Base-by-base conservation (phyloP, 2,888 invertebrate species). In the Caenorhabditis angaria region DNA sequence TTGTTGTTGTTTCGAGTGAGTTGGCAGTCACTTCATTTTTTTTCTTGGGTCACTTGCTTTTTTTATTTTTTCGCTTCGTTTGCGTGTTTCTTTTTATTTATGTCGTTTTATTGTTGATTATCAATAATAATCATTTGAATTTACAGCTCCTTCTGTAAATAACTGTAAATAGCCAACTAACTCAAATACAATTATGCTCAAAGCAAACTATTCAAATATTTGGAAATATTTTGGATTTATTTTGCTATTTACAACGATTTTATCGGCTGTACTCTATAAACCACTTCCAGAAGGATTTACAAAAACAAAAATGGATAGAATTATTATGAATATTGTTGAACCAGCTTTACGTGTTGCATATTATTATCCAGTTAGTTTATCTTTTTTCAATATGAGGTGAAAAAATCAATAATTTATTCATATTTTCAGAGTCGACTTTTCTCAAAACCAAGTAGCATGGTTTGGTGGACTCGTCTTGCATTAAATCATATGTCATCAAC, bases 251-350 rank as follows among this genome's bases (percentile, higher is more conserved):
- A 32, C 32, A 32, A 10, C 32, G 10, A 32, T 32, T 32, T 35
- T 58, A 0, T 3, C 69, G 24, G 1, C 65, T 22, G 29, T 62
- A 10, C 27, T 81, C 22, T 71, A 82, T 67, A 63, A 70, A 41
- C 82, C 82, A 3, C 64, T 82, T 50, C 82, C 82, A 1, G 63
- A 73, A 24, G 74, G 76, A 20, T 72, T 81, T 58, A 75, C 77
- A 6, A 70, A 68, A 12, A 65, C 68, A 22, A 51, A 58, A 24
- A 58, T 77, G 60, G 82, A 82, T 62, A 68, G 81, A 12, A n/a
- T 70, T 24, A 75, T 77, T 0, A 72, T 83, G 75, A 78, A 80
- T 62, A 57, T 82, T 50, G 74, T 79, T 41, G 83, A 83, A 51
- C 76, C 78, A 47, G 73, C 70, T 2, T 68, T 83, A 6, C 73